Conservation (phyloP, 2,797 vertebrate species). For the Eulemur albifrons region DNA sequence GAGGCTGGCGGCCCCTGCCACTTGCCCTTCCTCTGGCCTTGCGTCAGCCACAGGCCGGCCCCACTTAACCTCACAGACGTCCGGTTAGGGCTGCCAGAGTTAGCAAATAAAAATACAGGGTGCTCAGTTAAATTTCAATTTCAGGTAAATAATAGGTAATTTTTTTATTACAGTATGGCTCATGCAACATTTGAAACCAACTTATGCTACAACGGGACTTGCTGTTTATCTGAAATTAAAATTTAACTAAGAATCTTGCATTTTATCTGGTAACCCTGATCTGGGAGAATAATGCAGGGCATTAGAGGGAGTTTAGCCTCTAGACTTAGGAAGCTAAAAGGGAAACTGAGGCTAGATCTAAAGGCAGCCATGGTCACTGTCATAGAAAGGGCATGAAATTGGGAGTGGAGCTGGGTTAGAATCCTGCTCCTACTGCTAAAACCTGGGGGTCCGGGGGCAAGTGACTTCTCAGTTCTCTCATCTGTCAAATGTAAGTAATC, state of each 20-base stretch:
- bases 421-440: neutral
- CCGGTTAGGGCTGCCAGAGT: neutral
- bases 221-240: conserved; percentile 11
- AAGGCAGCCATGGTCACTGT: neutral
- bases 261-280: conserved; percentile 21
- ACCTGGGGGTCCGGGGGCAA: neutral
- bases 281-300: neutral
- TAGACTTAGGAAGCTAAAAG: neutral
- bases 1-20: neutral
- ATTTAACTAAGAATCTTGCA: neutral
- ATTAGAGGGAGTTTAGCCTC: neutral
- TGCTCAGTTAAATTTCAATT: neutral
- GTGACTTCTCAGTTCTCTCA: neutral
- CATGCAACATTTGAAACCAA: neutral
- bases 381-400: neutral
- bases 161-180: neutral
- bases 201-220: neutral
- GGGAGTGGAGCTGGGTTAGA: neutral
- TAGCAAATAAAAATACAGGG: neutral
- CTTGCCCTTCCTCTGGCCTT: neutral
- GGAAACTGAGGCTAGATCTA: neutral
- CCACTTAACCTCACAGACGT: neutral
- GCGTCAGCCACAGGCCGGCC: neutral
- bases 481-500: neutral
- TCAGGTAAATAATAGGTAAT: neutral